A percentile compares a stretch with the other conserved stretches of the same genome.
These are phyloP conservation scores for Siphlonurus alternatus DNA, from an alignment of 2,888 invertebrate genomes.

Conservation along the genomic window DNA sequence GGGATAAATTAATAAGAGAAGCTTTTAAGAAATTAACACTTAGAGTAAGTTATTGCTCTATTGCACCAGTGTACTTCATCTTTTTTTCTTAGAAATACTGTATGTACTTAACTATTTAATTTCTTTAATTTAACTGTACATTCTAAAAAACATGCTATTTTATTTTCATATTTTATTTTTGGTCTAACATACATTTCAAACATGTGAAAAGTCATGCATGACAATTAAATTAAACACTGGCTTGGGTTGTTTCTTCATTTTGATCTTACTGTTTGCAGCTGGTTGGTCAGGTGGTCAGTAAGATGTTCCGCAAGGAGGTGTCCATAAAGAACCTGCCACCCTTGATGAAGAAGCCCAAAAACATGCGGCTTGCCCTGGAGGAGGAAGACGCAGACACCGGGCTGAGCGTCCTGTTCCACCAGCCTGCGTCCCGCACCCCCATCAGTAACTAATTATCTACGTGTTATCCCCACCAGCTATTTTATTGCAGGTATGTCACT, in stretches of 20 bases:
- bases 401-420: background rate
- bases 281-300: background rate
- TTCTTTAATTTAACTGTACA: too few species aligned
- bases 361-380: background rate
- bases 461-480: too few species aligned
- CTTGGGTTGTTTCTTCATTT: background rate
- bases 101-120: too few species aligned
- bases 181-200: too few species aligned
- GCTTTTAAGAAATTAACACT: slow-evolving; percentile 76
- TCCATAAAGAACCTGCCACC: background rate
- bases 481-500: too few species aligned
- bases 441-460: background rate
- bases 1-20: slow-evolving; percentile 81
- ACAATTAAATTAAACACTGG: background rate
- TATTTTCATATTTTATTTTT: too few species aligned
- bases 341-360: background rate
- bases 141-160: too few species aligned
- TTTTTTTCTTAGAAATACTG: too few species aligned
- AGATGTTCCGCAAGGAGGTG: background rate
- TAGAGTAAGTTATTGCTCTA: slow-evolving; percentile 45
- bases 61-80: too few species aligned
- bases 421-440: background rate
- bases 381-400: background rate
- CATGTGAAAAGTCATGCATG: too few species aligned
- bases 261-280: background rate